Percentiles rank a stretch among this genome's conserved stretches.
These are phyloP conservation scores for Apamea anceps DNA, from an alignment of 2,888 invertebrate genomes.

Conservation along the genomic window DNA sequence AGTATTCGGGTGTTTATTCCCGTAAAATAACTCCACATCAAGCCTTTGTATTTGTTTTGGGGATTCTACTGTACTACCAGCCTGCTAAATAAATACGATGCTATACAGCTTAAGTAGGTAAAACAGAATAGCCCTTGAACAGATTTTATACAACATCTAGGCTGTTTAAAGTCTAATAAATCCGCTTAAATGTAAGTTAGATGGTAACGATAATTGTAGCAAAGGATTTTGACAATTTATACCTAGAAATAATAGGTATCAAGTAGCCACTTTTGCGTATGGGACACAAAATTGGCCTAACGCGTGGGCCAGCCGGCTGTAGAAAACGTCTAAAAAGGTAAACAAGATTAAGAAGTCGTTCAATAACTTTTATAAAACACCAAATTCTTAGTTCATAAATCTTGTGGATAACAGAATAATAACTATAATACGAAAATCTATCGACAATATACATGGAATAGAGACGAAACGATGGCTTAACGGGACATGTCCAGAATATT, in stretches of 20 bases:
- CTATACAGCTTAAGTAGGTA: not conserved
- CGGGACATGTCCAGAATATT: slow-evolving; percentile 35
- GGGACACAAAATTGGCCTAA: slow-evolving; percentile 36
- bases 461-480: slow-evolving; percentile 29
- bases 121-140: not conserved
- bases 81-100: not conserved
- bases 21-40: not conserved
- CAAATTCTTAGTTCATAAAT: slow-evolving; percentile 52
- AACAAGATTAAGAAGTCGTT: slow-evolving; percentile 57
- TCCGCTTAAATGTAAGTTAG: not conserved
- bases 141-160: not conserved
- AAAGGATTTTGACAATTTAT: not conserved
- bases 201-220: not conserved
- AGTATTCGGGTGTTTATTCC: not conserved
- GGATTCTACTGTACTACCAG: not conserved
- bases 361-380: slow-evolving; percentile 46
- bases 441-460: slow-evolving; percentile 26
- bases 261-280: slow-evolving; percentile 32
- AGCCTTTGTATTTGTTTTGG: not conserved
- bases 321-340: slow-evolving; percentile 54
- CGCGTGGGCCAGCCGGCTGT: slow-evolving; percentile 58
- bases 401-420: slow-evolving; percentile 47
- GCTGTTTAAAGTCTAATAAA: not conserved
- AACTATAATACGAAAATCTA: slow-evolving; percentile 32
- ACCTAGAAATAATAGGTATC: slow-evolving; percentile 1